These are phyloP conservation scores for Uloborus diversus DNA, from an alignment of 1,140 invertebrate genomes.

Conservation along the genomic window DNA sequence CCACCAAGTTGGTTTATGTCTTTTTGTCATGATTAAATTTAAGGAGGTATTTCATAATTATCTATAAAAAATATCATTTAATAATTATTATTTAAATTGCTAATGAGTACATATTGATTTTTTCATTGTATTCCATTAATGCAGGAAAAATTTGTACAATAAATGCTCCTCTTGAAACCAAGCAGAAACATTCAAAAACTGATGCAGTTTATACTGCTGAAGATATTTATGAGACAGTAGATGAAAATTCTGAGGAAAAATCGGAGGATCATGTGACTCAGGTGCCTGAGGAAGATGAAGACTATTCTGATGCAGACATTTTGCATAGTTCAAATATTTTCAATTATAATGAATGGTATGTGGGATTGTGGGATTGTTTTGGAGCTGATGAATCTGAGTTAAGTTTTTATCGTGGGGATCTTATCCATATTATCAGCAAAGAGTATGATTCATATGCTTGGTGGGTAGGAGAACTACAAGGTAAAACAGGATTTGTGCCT, in stretches of 20 bases:
- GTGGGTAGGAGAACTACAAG: slow-evolving; percentile 52
- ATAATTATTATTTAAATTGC: too few relatives aligned
- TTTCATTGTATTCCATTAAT: too few relatives aligned
- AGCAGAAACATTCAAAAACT: too few relatives aligned
- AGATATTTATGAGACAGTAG: slow-evolving; percentile 54
- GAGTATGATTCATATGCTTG: slow-evolving; percentile 46
- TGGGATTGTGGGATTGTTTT: slow-evolving; percentile 54
- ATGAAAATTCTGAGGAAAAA: slow-evolving; percentile 8
- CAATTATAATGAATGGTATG: slow-evolving; percentile 52
- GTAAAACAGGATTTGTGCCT: slow-evolving; percentile 55
- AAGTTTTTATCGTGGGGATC: slow-evolving; percentile 49
- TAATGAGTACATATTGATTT: too few relatives aligned
- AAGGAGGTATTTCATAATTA: too few relatives aligned
- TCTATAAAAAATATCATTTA: too few relatives aligned
- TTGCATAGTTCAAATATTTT: slow-evolving; percentile 11
- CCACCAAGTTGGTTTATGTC: background rate
- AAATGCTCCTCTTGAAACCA: background rate
- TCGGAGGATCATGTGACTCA: background rate
- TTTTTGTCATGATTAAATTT: too few relatives aligned
- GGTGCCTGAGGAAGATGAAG: background rate
- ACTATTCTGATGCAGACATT: background rate
- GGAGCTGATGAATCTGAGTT: slow-evolving; percentile 42
- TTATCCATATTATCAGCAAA: slow-evolving; percentile 54
- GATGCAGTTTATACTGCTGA: too few relatives aligned
- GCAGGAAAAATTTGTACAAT: too few relatives aligned